Evolutionary conservation across 2,113 vertebrate species (phyloP).

Genomic region (Apodemus speciosus): DNA sequence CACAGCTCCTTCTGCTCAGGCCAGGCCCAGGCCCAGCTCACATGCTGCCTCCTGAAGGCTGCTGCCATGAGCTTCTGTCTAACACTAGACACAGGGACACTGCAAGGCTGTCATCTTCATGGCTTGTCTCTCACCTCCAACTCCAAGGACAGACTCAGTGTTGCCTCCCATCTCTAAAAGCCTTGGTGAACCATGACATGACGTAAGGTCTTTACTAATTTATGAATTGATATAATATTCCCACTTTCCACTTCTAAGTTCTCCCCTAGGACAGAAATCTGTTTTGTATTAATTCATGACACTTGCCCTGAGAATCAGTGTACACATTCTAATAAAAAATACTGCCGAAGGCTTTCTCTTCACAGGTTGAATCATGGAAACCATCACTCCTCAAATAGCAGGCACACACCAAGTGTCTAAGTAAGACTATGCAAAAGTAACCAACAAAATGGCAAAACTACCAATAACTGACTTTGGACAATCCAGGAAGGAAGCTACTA

Average conservation of each 20-base stretch:
- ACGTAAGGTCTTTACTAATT: constrained; percentile 68
- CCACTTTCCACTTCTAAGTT: constrained; percentile 5
- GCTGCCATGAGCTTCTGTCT: not conserved
- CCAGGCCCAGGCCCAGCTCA: not conserved
- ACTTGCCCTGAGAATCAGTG: not conserved
- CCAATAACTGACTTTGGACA: constrained; percentile 53
- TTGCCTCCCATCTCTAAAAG: constrained; percentile 39
- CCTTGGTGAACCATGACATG: not conserved
- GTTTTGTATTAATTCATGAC: constrained; percentile 1
- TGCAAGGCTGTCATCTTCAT: not conserved
- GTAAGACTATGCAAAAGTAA: constrained; percentile 55
- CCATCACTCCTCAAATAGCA: constrained; percentile 47
- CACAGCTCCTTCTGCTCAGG: not conserved
- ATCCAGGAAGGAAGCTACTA: constrained; percentile 18
- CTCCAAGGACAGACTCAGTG: constrained; percentile 40
- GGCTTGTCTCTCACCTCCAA: not conserved
- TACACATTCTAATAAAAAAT: not conserved
- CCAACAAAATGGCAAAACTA: constrained; percentile 17
- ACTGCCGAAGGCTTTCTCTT: constrained; percentile 34
- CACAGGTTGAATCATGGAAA: constrained; percentile 18
- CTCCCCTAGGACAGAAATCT: constrained; percentile 46
- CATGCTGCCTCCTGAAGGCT: not conserved
- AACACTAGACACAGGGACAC: not conserved
- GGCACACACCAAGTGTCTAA: constrained; percentile 20
- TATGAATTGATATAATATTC: constrained; percentile 58